phyloP scores from a whole-genome alignment of 2,797 vertebrate genomes.

The Peromyscus attwateri region DNA sequence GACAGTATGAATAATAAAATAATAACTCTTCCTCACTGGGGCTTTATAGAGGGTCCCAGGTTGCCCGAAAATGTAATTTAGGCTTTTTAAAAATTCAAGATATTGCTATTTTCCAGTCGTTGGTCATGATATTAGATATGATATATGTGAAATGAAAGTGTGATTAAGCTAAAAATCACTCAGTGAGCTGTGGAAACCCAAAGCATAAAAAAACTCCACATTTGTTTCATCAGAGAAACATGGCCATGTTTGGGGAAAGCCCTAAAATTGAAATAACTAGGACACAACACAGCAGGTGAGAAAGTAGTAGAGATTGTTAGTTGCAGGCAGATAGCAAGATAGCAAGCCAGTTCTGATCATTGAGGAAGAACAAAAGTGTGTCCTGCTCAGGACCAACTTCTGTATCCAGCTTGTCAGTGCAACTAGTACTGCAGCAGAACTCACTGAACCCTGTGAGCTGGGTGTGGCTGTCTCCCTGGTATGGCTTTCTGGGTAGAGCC shows the following conservation, averaged over 20 bases:
- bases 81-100: background rate
- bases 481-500: background rate
- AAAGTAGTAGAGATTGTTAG: background rate
- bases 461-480: background rate
- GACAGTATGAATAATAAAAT: background rate
- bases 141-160: background rate
- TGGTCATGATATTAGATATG: background rate
- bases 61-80: background rate
- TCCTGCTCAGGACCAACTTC: background rate
- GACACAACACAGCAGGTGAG: background rate
- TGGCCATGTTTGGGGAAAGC: background rate
- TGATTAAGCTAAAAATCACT: background rate
- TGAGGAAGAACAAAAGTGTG: background rate
- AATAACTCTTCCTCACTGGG: background rate
- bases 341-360: background rate
- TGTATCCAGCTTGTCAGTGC: background rate
- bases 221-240: conserved; percentile 27
- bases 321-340: background rate
- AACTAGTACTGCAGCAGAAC: background rate
- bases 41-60: background rate
- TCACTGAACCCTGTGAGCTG: background rate
- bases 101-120: background rate
- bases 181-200: background rate
- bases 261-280: background rate
- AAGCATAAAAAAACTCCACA: background rate